These are phyloP conservation scores for Drosophila kepulauana DNA, from an alignment of 1,140 invertebrate genomes.

Conservation along the genomic window DNA sequence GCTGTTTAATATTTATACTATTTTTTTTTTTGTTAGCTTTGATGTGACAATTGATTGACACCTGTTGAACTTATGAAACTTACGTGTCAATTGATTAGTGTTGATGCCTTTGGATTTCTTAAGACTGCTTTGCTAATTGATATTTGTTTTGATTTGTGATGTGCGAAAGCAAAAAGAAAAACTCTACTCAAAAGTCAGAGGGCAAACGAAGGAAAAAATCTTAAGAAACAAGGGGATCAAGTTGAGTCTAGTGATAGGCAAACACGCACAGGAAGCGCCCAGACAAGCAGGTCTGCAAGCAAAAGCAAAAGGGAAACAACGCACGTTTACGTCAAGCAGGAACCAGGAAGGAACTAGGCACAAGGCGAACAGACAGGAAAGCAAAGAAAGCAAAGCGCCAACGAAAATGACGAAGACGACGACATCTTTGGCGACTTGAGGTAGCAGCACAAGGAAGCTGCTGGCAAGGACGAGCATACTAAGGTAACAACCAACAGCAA, in stretches of 20 bases:
- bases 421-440: constrained; percentile 35
- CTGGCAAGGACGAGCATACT: constrained; percentile 68
- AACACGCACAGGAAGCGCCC: constrained; percentile 52
- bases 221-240: constrained; percentile 23
- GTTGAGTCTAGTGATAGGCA: constrained; percentile 39
- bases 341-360: constrained; percentile 76
- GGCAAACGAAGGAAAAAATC: neutral
- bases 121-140: constrained; percentile 32
- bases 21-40: neutral
- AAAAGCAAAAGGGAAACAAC: constrained; percentile 61
- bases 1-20: neutral
- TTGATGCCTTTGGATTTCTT: constrained; percentile 10
- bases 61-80: constrained; percentile 29
- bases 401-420: constrained; percentile 10
- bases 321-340: constrained; percentile 76
- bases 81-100: constrained; percentile 17
- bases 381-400: constrained; percentile 44
- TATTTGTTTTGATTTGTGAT: constrained; percentile 55
- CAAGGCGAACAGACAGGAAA: constrained; percentile 72
- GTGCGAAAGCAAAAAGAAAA: constrained; percentile 23
- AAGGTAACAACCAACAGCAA: constrained; percentile 70
- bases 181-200: neutral
- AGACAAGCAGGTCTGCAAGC: constrained; percentile 28
- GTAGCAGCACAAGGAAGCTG: constrained; percentile 14
- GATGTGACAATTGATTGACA: constrained; percentile 12